These are phyloP conservation scores for Nomada lathburiana DNA, from an alignment of 2,888 invertebrate genomes.

Conservation along the genomic window DNA sequence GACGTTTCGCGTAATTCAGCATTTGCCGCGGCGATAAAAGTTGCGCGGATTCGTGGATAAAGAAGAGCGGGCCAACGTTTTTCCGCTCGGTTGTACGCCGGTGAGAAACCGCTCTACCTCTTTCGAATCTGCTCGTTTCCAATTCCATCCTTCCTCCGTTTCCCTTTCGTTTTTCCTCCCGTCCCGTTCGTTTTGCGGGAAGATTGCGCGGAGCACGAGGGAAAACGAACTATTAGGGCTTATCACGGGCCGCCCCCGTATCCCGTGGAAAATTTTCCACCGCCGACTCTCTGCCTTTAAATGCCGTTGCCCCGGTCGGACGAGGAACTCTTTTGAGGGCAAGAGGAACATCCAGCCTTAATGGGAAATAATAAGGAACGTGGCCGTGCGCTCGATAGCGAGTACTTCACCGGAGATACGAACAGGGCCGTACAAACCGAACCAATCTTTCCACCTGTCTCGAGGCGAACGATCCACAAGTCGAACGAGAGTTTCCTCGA, in stretches of 20 bases:
- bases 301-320: slow-evolving; percentile 29
- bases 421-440: slow-evolving; percentile 38
- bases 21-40: not conserved
- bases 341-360: slow-evolving; percentile 55
- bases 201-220: not conserved
- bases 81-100: slow-evolving; percentile 9
- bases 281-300: slow-evolving; percentile 60
- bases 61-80: slow-evolving; percentile 2
- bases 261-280: slow-evolving; percentile 65
- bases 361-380: slow-evolving; percentile 66
- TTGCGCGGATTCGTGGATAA: slow-evolving; percentile 20
- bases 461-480: not conserved
- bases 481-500: not conserved
- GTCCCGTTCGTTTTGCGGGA: slow-evolving; percentile 17
- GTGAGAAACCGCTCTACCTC: not conserved
- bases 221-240: slow-evolving; percentile 32
- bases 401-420: slow-evolving; percentile 42
- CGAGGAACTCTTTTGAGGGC: slow-evolving; percentile 50
- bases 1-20: slow-evolving; percentile 7
- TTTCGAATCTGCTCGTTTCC: not conserved
- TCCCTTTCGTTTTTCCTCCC: not conserved
- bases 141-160: not conserved
- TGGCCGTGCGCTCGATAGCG: slow-evolving; percentile 54
- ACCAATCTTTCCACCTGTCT: not conserved
- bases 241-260: slow-evolving; percentile 49